Conservation (phyloP, 2,888 invertebrate species). For the Chorisops tibialis region DNA sequence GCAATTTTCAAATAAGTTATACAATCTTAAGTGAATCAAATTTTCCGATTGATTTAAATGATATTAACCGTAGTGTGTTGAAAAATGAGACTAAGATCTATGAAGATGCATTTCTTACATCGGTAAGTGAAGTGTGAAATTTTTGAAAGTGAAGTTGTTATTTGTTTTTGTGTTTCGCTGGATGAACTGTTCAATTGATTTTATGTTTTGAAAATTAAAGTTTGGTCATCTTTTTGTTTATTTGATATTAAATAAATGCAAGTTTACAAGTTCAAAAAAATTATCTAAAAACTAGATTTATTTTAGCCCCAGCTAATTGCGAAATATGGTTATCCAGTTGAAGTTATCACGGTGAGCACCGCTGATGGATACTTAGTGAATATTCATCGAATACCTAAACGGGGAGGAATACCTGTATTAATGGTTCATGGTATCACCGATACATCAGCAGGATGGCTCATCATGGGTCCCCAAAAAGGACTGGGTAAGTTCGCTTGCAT, state of each 20-base stretch:
- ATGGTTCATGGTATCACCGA: slow-evolving; percentile 65
- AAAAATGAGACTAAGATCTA: not conserved
- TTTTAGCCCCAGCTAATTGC: slow-evolving; percentile 22
- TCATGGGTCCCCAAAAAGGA: slow-evolving; percentile 60
- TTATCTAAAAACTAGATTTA: not conserved
- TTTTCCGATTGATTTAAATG: not conserved
- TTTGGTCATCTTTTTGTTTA: too few relatives aligned
- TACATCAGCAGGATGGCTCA: slow-evolving; percentile 65
- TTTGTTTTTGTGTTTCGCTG: too few relatives aligned
- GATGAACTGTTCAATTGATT: not conserved
- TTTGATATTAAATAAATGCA: not conserved
- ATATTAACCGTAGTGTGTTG: not conserved
- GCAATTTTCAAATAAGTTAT: not conserved
- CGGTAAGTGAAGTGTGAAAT: slow-evolving; percentile 2
- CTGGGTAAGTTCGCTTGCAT: slow-evolving; percentile 23
- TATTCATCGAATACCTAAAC: slow-evolving; percentile 71
- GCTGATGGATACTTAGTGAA: slow-evolving; percentile 78
- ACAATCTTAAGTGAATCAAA: too few relatives aligned
- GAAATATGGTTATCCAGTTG: slow-evolving; percentile 62
- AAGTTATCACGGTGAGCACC: slow-evolving; percentile 65
- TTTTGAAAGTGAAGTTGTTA: too few relatives aligned
- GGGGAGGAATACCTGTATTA: slow-evolving; percentile 49
- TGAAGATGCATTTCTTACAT: slow-evolving; percentile 8
- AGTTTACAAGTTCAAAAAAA: not conserved
- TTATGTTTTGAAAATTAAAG: not conserved